These are phyloP conservation scores for Anastatus disparis DNA, from an alignment of 1,140 invertebrate species.

Conservation along the genomic window DNA sequence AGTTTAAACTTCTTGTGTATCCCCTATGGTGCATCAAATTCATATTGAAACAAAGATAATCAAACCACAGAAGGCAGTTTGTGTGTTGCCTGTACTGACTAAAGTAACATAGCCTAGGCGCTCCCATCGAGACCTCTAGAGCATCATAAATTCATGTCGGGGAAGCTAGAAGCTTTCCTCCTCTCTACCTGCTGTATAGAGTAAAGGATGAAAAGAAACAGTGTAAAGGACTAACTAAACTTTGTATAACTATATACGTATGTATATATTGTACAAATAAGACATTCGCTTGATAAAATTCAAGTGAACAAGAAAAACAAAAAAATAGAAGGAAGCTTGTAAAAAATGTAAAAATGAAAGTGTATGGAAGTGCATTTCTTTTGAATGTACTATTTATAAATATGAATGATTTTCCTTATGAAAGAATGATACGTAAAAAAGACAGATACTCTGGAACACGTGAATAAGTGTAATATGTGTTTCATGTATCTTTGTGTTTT, in stretches of 20 bases:
- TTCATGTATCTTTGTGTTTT: too few species aligned
- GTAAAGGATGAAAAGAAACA: constrained; percentile 3
- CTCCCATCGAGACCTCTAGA: background rate
- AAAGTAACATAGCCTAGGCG: background rate
- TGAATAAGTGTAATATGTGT: too few species aligned
- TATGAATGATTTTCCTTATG: too few species aligned
- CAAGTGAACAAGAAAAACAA: background rate
- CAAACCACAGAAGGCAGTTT: constrained; percentile 10
- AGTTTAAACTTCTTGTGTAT: too few species aligned
- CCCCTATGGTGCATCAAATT: constrained; percentile 8
- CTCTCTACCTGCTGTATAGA: background rate
- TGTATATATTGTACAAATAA: too few species aligned
- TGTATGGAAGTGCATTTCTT: background rate
- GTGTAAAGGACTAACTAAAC: constrained; percentile 7
- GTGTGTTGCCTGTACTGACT: background rate
- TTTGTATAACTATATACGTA: too few species aligned
- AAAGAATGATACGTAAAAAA: too few species aligned
- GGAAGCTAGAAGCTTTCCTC: background rate
- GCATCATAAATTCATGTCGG: constrained; percentile 31
- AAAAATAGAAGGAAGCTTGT: background rate
- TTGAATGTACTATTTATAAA: background rate
- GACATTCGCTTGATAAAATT: background rate
- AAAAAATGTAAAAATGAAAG: background rate
- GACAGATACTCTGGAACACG: too few species aligned
- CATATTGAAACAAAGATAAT: constrained; percentile 31